These are phyloP conservation scores for Paracanthobrama guichenoti DNA, from an alignment of 2,113 vertebrate genomes.

Conservation along the genomic window DNA sequence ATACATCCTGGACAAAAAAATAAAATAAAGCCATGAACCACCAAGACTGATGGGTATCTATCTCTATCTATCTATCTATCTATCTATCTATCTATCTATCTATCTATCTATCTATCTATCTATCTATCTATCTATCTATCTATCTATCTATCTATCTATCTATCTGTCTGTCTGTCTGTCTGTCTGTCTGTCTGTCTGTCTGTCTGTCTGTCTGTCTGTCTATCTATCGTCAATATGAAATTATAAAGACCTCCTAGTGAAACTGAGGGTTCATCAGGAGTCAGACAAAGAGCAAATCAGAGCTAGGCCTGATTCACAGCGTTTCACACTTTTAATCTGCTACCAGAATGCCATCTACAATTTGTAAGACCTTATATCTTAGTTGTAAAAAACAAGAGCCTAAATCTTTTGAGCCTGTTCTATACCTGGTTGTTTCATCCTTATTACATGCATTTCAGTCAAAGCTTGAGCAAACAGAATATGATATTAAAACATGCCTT, in stretches of 20 bases:
- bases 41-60: too few relatives aligned
- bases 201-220: too few relatives aligned
- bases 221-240: too few relatives aligned
- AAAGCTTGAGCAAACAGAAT: not conserved
- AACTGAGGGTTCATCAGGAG: not conserved
- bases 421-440: not conserved
- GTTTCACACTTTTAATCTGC: not conserved
- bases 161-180: too few relatives aligned
- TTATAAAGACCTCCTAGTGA: not conserved
- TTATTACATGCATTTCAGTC: not conserved
- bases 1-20: not conserved
- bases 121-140: too few relatives aligned
- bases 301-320: not conserved
- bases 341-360: not conserved
- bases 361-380: not conserved
- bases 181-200: too few relatives aligned
- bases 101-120: too few relatives aligned
- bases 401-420: not conserved
- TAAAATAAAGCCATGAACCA: not conserved
- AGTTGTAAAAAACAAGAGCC: not conserved
- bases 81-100: too few relatives aligned
- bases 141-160: too few relatives aligned
- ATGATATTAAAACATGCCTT: constrained; percentile 21
- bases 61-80: too few relatives aligned
- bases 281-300: not conserved